Evolutionary conservation across 2,113 vertebrate genomes (phyloP).

Genomic region (Taxidea taxus): DNA sequence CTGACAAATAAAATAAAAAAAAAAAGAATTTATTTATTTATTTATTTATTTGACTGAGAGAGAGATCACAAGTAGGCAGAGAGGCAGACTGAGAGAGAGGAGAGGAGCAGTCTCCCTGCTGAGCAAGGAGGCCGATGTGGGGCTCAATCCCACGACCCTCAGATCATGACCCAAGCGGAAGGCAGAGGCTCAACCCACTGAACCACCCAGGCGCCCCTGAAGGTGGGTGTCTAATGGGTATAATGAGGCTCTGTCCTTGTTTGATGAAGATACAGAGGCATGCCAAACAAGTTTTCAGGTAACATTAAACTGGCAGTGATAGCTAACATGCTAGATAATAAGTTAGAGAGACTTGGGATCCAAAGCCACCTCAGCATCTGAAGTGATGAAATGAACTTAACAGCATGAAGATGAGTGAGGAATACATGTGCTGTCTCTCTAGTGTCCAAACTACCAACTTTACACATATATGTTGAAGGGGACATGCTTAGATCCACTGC

Average conservation of each 20-base stretch:
- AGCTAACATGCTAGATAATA: background rate
- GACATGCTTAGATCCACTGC: background rate
- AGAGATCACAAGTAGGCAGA: too few species aligned
- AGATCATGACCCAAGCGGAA: too few species aligned
- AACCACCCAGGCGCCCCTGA: too few species aligned
- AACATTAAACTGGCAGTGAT: background rate
- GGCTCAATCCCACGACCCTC: too few species aligned
- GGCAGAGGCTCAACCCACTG: too few species aligned
- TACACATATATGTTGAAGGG: background rate
- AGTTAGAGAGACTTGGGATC: background rate
- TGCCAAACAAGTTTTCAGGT: constrained; percentile 27
- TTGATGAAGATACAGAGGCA: background rate
- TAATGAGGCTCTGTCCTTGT: background rate
- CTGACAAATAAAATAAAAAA: too few species aligned
- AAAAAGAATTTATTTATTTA: too few species aligned
- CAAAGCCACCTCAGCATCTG: background rate
- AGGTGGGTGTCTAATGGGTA: background rate
- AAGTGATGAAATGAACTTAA: background rate
- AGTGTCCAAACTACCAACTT: background rate
- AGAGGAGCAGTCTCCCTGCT: too few species aligned
- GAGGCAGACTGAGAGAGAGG: too few species aligned
- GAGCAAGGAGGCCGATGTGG: too few species aligned
- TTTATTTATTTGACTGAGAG: too few species aligned
- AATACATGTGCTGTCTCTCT: background rate
- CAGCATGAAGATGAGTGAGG: background rate